phyloP scores from a whole-genome alignment of 2,888 invertebrate genomes.

The Mantis religiosa region DNA sequence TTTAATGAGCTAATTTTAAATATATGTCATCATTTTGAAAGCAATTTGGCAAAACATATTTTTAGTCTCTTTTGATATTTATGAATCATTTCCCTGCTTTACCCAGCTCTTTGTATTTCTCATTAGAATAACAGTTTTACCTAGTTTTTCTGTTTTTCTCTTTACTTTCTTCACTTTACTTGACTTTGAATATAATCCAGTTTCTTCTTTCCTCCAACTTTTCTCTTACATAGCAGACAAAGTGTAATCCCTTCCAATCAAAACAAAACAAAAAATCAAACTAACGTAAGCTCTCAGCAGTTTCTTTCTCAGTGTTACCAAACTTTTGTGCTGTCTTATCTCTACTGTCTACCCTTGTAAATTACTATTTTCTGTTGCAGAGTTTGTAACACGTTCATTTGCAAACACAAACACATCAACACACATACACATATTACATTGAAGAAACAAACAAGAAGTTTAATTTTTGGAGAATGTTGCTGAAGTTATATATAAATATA shows the following conservation, averaged over 20 bases:
- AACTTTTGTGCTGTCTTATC: background rate
- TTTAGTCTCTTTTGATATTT: no score
- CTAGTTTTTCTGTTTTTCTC: background rate
- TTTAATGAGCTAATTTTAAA: no score
- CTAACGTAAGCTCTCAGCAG: constrained; percentile 18
- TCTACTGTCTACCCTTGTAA: background rate
- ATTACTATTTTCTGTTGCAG: constrained; percentile 34
- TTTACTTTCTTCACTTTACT: constrained; percentile 19
- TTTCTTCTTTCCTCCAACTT: constrained; percentile 30
- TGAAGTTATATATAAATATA: background rate
- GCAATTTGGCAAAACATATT: no score
- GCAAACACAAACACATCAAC: background rate
- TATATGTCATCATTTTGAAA: no score
- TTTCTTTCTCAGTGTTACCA: background rate
- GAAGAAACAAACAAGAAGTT: background rate
- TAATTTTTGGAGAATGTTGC: background rate
- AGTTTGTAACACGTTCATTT: background rate
- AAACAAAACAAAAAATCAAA: constrained; percentile 6
- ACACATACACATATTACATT: background rate
- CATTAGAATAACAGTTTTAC: background rate
- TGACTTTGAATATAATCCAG: constrained; percentile 26
- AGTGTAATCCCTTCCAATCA: constrained; percentile 24
- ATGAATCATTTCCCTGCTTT: background rate
- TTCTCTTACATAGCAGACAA: constrained; percentile 31
- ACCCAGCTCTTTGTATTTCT: background rate